Evolutionary conservation across 2,888 invertebrate species (phyloP).

Genomic region (Aleiodes testaceus): DNA sequence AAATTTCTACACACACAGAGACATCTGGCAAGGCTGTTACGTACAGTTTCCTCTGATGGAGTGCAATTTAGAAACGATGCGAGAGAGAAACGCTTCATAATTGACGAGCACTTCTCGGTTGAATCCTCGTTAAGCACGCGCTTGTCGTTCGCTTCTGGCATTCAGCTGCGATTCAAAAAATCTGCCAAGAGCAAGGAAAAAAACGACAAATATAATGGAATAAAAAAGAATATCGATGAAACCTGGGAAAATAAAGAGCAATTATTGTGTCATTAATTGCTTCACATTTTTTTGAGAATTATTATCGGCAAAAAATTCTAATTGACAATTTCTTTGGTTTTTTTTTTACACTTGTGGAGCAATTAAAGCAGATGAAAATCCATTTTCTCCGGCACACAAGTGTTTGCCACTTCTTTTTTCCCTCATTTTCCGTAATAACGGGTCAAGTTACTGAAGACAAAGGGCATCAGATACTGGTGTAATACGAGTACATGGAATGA

Average conservation of each 20-base stretch:
- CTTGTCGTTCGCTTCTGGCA: conserved; percentile 34
- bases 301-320: no score
- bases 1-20: conserved; percentile 49
- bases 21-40: conserved; percentile 30
- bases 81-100: conserved; percentile 59
- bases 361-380: no score
- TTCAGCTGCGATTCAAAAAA: conserved; percentile 23
- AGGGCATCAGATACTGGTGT: background rate
- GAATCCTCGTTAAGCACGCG: conserved; percentile 47
- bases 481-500: background rate
- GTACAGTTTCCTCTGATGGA: conserved; percentile 58
- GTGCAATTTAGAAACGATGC: conserved; percentile 53
- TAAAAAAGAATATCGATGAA: no score
- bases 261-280: no score
- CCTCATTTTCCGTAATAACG: no score
- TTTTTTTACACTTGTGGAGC: no score
- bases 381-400: no score
- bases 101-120: conserved; percentile 58
- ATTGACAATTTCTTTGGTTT: no score
- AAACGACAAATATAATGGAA: background rate
- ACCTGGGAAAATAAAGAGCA: no score
- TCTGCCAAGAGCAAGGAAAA: background rate
- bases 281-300: no score
- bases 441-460: no score
- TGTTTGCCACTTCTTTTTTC: no score